Evolutionary conservation across 2,888 invertebrate genomes (phyloP).

Genomic region (Cheilosia variabilis): DNA sequence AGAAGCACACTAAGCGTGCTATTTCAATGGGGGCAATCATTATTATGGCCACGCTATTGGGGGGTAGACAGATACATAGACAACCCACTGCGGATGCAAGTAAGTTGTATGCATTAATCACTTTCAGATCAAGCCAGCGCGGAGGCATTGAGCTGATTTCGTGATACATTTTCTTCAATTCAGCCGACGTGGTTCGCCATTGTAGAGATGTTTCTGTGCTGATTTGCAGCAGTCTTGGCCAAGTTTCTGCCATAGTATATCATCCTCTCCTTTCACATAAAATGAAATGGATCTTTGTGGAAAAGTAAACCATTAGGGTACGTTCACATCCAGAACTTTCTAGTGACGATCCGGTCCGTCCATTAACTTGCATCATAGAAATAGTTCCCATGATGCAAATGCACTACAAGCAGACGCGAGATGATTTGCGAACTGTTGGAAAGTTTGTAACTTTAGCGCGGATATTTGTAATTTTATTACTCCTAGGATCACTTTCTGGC

Average conservation of each 20-base stretch:
- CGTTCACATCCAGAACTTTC: too few relatives aligned
- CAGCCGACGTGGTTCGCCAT: neutral
- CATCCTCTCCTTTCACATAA: neutral
- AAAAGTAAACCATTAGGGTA: too few relatives aligned
- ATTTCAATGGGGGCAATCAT: constrained; percentile 39
- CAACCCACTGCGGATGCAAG: constrained; percentile 15
- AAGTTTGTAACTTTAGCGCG: too few relatives aligned
- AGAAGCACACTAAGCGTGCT: constrained; percentile 40
- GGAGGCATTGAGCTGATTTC: constrained; percentile 7
- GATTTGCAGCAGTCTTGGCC: neutral
- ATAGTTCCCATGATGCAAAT: too few relatives aligned
- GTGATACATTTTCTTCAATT: constrained; percentile 10
- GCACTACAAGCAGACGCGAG: too few relatives aligned
- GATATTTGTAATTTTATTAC: too few relatives aligned
- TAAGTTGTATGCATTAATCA: constrained; percentile 44
- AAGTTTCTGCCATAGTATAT: neutral
- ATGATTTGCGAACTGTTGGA: too few relatives aligned
- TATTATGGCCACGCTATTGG: constrained; percentile 48
- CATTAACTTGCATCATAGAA: too few relatives aligned
- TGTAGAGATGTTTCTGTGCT: neutral
- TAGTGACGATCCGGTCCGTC: too few relatives aligned
- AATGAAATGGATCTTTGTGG: too few relatives aligned
- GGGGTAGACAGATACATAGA: constrained; percentile 40
- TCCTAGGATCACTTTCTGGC: neutral
- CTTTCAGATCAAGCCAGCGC: constrained; percentile 15